Base-by-base conservation (phyloP, 2,113 vertebrate genomes). In the Tachysurus vachellii region DNA sequence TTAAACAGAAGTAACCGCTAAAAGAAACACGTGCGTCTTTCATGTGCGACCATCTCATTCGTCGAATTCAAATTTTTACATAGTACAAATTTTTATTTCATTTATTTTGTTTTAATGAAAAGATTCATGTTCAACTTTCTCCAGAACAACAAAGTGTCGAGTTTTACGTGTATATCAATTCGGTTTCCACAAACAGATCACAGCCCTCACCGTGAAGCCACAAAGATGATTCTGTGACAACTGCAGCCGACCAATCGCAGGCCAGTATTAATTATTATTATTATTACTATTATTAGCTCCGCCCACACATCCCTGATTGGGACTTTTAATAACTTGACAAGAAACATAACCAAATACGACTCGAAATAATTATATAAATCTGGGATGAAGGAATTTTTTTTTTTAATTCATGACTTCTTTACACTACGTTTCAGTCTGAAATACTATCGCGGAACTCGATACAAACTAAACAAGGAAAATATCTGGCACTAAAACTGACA, bases 221-320 rank as follows among this genome's bases (percentile, higher is more conserved):
- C 9, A 47, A 19, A 53, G 42, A 26, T 53, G 73, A 1, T 36
- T 36, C 36, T 2, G 36, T 36, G 36, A 36, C 36, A 36, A 36
- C 36, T 36, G 36, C 36, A 36, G 36, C 36, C 23, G 6, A 50
- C 44, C 44, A n/a, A 76, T 50, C 44, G 13, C 44, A n/a, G 21
- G 11, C 73, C 73, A 76, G 42, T 16, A 11, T 62, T 50, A 47
- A 47, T 47, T 47, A 47, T 47, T 47, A 47, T 47, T 50, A 50
- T 66, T 66, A 66, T 66, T 66, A 66, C 36, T 77, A 77, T 54
- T 56, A 79, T 79, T 79, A 79, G n/a, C 53, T 56, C n/a, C 14
- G 17, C 47, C 50, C n/a, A 79, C 50, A 79, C 50, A 4, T 79
- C n/a, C 47, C 47, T 77, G 47, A 16, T 28, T 31, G 26, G 50